Evolutionary conservation across 2,888 invertebrate genomes (phyloP).

Genomic region (Drosophila borborema): DNA sequence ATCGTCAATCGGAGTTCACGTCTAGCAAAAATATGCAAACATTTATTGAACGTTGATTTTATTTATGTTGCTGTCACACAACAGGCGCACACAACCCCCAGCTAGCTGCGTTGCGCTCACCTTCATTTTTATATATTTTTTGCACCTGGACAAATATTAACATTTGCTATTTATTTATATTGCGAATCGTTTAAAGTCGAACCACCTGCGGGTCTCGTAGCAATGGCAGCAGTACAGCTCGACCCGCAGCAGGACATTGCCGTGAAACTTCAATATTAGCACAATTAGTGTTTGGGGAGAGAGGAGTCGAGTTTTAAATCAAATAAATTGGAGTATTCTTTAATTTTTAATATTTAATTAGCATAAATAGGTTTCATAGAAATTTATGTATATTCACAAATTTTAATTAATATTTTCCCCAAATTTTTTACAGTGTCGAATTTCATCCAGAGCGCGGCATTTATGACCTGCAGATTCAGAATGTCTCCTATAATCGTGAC

Average conservation of each 20-base stretch:
- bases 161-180: constrained; percentile 76
- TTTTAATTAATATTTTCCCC: constrained; percentile 4
- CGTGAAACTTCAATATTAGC: constrained; percentile 72
- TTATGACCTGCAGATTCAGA: constrained; percentile 95
- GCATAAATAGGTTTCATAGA: constrained; percentile 8
- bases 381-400: background rate
- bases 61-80: constrained; percentile 66
- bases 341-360: constrained; percentile 35
- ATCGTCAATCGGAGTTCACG: constrained; percentile 66
- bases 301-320: constrained; percentile 47
- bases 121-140: background rate
- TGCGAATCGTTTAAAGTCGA: constrained; percentile 77
- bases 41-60: constrained; percentile 81
- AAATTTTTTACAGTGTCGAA: constrained; percentile 88
- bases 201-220: constrained; percentile 64
- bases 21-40: constrained; percentile 80
- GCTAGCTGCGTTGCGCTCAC: background rate
- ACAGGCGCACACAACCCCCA: background rate
- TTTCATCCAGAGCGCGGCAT: constrained; percentile 92
- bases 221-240: constrained; percentile 7
- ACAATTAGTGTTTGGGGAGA: constrained; percentile 64
- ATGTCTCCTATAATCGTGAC: constrained; percentile 95
- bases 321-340: constrained; percentile 61
- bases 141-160: constrained; percentile 62
- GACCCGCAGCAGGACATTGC: constrained; percentile 37